Evolutionary conservation across 2,888 invertebrate genomes (phyloP), one percentile per base, ranked within the genome.

Genomic region (Opisthograptis luteolata): DNA sequence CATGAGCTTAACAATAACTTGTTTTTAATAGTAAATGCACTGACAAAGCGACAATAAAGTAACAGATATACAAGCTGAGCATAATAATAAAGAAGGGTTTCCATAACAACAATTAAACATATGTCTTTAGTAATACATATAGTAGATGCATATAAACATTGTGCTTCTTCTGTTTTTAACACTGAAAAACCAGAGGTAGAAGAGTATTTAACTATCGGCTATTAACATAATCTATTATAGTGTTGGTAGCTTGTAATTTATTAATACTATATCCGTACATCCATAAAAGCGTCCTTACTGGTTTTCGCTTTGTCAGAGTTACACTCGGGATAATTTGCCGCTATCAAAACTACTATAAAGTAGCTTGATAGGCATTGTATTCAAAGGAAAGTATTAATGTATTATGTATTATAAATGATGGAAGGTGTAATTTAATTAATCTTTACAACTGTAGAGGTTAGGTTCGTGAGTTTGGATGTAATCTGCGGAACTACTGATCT

Each of bases 371-470:
- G 45, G 28, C 25, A 45, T 50, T 53, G 84, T 87, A 85, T 86
- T 85, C 74, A 79, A 79, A 75, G 64, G 79, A 68, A 84, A 87
- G 87, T 87, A 87, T 87, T 87, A 86, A 62, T 66, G 58, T 58
- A 70, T n/a, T n/a, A 64, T 73, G 66, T 73, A 71, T 60, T 48
- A 69, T 70, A 66, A 54, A 55, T n/a, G 63, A 66, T 54, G 54
- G 52, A 62, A 62, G 57, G 56, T 76, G 72, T 79, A 77, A 68
- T 74, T 65, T 72, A 70, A 69, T 66, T 61, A 60, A 47, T n/a
- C n/a, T n/a, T n/a, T n/a, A n/a, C n/a, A n/a, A n/a, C n/a, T n/a
- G n/a, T n/a, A n/a, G n/a, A n/a, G n/a, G n/a, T n/a, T n/a, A n/a
- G n/a, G n/a, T n/a, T n/a, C n/a, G n/a, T n/a, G n/a, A n/a, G n/a